Conservation (phyloP, 2,888 invertebrate genomes). For the Hylaea fasciaria region DNA sequence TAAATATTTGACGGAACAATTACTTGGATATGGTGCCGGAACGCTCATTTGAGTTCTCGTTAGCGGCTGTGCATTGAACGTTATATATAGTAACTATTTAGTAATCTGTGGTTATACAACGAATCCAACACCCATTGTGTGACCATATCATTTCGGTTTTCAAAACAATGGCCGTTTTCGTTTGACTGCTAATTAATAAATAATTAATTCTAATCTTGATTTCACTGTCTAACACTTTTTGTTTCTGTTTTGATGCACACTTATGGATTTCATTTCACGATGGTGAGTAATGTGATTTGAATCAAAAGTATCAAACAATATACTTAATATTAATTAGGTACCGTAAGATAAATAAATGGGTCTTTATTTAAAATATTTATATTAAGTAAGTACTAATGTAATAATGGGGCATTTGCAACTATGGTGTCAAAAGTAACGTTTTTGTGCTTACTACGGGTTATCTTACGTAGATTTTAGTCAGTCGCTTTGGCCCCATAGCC, state of each 20-base stretch:
- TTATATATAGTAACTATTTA: too few species aligned
- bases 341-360: too few species aligned
- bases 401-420: too few species aligned
- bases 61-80: slow-evolving; percentile 14
- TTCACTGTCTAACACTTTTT: slow-evolving; percentile 57
- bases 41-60: slow-evolving; percentile 3
- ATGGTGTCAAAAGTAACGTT: too few species aligned
- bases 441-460: too few species aligned
- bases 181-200: slow-evolving; percentile 49
- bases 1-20: background rate
- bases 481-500: too few species aligned
- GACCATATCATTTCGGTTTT: slow-evolving; percentile 49
- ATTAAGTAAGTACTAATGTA: too few species aligned
- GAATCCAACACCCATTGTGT: slow-evolving; percentile 58
- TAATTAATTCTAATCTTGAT: slow-evolving; percentile 50
- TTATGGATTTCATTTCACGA: slow-evolving; percentile 56
- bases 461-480: too few species aligned
- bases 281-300: slow-evolving; percentile 65
- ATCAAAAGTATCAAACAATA: slow-evolving; percentile 6
- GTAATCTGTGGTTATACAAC: too few species aligned
- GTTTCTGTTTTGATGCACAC: slow-evolving; percentile 67
- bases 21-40: background rate
- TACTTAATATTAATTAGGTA: too few species aligned
- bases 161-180: slow-evolving; percentile 56
- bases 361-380: too few species aligned